phyloP scores from a whole-genome alignment of 2,113 vertebrate species.

The Serinus canaria region DNA sequence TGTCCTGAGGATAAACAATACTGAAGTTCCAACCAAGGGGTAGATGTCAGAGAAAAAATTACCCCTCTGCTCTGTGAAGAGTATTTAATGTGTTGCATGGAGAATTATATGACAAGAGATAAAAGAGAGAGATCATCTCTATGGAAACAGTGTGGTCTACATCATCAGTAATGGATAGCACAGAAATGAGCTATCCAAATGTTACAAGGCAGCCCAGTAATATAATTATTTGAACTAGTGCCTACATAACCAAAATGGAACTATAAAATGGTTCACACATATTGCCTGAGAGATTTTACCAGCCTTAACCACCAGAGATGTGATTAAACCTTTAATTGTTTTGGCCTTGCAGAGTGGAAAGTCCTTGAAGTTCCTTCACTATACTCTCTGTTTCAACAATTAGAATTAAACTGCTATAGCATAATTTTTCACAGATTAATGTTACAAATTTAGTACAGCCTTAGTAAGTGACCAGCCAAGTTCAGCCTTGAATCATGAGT shows the following conservation, averaged over 20 bases:
- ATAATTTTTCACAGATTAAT: neutral
- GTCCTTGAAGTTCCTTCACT: neutral
- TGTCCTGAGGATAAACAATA: neutral
- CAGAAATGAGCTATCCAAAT: constrained; percentile 35
- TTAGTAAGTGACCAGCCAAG: neutral
- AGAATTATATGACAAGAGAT: constrained; percentile 20
- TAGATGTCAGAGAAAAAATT: neutral
- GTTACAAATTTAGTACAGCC: neutral
- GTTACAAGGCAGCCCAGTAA: constrained; percentile 25
- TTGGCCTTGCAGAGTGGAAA: neutral
- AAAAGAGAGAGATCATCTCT: constrained; percentile 42
- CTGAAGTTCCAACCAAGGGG: neutral
- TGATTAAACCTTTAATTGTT: constrained; percentile 9
- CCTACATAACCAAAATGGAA: constrained; percentile 15
- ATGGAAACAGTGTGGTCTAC: constrained; percentile 52
- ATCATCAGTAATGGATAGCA: neutral
- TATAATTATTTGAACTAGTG: constrained; percentile 5
- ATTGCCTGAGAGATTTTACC: neutral
- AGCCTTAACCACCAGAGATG: neutral
- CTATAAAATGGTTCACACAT: neutral
- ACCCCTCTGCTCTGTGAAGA: neutral
- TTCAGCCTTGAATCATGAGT: neutral
- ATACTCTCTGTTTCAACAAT: neutral
- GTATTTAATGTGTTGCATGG: neutral
- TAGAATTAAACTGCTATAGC: neutral